Evolutionary conservation across 2,113 vertebrate genomes (phyloP).

Genomic region (Cavia porcellus): DNA sequence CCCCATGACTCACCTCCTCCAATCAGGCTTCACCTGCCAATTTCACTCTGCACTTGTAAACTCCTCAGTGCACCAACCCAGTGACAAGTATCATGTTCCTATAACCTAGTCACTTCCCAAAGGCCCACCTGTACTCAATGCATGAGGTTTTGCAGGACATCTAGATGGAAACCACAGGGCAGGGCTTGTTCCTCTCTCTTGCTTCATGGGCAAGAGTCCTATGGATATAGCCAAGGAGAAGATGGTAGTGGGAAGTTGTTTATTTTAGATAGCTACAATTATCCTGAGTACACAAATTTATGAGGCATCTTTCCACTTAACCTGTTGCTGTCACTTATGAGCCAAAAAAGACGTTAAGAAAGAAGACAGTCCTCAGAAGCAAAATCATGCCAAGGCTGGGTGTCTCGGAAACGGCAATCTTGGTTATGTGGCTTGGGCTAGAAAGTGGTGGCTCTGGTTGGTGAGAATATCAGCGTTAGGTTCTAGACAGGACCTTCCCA

Average conservation of each 20-base stretch:
- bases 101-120: background rate
- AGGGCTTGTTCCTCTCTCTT: background rate
- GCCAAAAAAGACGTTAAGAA: background rate
- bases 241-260: background rate
- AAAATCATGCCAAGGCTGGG: background rate
- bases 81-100: background rate
- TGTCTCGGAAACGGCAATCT: background rate
- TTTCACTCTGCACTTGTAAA: background rate
- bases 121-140: background rate
- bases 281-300: background rate
- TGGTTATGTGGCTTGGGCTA: background rate
- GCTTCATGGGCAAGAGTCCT: background rate
- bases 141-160: background rate
- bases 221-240: background rate
- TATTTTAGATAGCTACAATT: background rate
- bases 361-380: background rate
- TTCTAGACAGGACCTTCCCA: background rate
- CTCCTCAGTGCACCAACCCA: background rate
- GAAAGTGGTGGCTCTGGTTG: background rate
- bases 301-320: background rate
- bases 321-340: background rate
- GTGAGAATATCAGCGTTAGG: background rate
- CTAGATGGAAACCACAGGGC: background rate
- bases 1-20: background rate
- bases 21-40: background rate